Evolutionary conservation across 2,113 vertebrate genomes (phyloP), one percentile per base, ranked within the genome.

Genomic region (Daubentonia madagascariensis): DNA sequence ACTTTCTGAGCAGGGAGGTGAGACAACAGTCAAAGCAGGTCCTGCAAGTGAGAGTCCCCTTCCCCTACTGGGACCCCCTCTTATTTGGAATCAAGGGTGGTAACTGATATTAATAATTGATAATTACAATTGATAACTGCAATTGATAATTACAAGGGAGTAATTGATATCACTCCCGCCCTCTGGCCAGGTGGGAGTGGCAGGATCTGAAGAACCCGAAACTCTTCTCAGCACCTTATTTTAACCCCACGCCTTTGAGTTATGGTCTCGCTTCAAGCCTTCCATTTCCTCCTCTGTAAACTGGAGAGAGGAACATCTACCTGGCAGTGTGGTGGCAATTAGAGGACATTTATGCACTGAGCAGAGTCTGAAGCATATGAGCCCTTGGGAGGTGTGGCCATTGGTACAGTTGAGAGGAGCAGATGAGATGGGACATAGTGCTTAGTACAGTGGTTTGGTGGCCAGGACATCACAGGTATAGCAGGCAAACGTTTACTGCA

Each of bases 371-470:
- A 43, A 70, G n/a, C 25, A 3, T 1, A 10, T 18, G 23, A 22
- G 83, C 30, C 5, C 20, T 13, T 17, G 81, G 86, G 63, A 48
- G n/a, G 59, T 1, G 59, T 1, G 40, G 54, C 84, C 13, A 0
- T 6, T 1, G 22, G 8, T 32, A 4, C 16, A 12, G 6, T 4
- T 6, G 57, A n/a, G 11, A 54, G 68, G 70, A 80, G 28, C 1
- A 2, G 35, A 2, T 1, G 23, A 89, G 52, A 25, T 2, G 45
- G 8, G 1, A 17, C 4, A 1, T 6, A 61, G 25, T 0, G 4
- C 35, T 35, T 0, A 5, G 43, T 11, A 12, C 28, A 35, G 79
- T 3, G 40, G 81, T 4, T 3, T 7, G 1, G 52, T 0, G 11
- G 59, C 68, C 43, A 11, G 80, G 35, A 9, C 16, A 0, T 7